A percentile compares a stretch with the other conserved stretches of the same genome.
Conservation (phyloP, 2,888 invertebrate genomes). For the Pycnomerus fuliginosus region DNA sequence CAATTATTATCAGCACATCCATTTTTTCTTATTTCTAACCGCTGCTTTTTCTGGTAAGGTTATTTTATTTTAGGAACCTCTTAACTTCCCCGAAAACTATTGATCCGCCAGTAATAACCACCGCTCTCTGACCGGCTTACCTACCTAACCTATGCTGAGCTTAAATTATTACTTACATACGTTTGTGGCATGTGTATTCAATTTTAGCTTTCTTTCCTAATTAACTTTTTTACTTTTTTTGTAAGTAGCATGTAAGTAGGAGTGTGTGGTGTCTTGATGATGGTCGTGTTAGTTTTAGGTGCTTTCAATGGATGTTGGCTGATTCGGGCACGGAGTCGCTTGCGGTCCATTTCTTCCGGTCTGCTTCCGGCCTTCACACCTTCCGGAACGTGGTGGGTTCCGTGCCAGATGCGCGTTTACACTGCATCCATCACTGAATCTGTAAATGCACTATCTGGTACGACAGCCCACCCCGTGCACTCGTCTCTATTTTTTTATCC, state of each 20-base stretch:
- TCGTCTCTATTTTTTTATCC: conserved; percentile 39
- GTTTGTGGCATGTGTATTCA: too few species aligned
- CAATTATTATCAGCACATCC: too few species aligned
- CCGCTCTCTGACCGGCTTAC: too few species aligned
- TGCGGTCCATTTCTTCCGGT: conserved; percentile 15
- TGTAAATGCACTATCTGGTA: conserved; percentile 99
- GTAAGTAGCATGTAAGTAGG: background rate
- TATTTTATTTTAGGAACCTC: too few species aligned
- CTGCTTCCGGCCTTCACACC: conserved; percentile 20
- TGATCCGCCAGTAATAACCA: too few species aligned
- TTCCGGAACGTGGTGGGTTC: conserved; percentile 63
- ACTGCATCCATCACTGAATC: conserved; percentile 57
- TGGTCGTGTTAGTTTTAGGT: conserved; percentile 31
- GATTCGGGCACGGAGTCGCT: conserved; percentile 13
- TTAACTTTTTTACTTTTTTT: conserved; percentile 4
- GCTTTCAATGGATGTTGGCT: conserved; percentile 32
- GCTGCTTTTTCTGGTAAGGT: too few species aligned
- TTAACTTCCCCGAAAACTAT: too few species aligned
- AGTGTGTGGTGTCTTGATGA: too few species aligned
- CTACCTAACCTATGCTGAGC: too few species aligned
- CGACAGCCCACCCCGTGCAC: conserved; percentile 81
- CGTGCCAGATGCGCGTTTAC: conserved; percentile 99
- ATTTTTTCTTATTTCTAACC: too few species aligned
- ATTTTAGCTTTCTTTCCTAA: too few species aligned
- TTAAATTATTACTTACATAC: too few species aligned